phyloP scores from a whole-genome alignment of 1,140 invertebrate genomes.

The Oryctes rhinoceros region DNA sequence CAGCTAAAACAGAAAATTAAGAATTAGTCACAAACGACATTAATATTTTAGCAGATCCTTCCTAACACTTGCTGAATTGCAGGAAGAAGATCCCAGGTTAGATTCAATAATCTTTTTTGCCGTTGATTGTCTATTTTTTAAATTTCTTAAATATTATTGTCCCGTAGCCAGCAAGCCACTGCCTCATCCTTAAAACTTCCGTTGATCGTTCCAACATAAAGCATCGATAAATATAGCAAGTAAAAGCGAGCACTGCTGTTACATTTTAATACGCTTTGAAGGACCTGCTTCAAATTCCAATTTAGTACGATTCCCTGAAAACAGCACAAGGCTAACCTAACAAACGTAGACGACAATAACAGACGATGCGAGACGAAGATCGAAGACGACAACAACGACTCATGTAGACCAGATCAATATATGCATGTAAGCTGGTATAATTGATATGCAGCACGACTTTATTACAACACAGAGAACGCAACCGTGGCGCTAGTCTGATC shows the following conservation, averaged over 20 bases:
- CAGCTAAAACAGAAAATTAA: too few species aligned
- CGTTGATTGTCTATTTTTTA: too few species aligned
- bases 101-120: too few species aligned
- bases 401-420: constrained; percentile 40
- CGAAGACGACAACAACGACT: neutral
- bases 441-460: constrained; percentile 42
- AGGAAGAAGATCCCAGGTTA: too few species aligned
- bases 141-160: neutral
- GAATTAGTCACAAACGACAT: too few species aligned
- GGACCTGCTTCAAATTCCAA: constrained; percentile 37
- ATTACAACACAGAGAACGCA: constrained; percentile 29
- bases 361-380: neutral
- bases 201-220: neutral
- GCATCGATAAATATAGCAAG: constrained; percentile 28
- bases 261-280: constrained; percentile 37
- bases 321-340: constrained; percentile 34
- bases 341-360: neutral
- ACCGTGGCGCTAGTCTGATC: constrained; percentile 37
- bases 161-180: neutral
- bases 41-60: too few species aligned
- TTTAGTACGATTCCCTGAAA: constrained; percentile 36
- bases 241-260: neutral
- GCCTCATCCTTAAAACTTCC: neutral
- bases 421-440: neutral
- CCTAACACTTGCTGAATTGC: too few species aligned